Conservation (phyloP, 2,113 vertebrate species). For the Melozone crissalis region DNA sequence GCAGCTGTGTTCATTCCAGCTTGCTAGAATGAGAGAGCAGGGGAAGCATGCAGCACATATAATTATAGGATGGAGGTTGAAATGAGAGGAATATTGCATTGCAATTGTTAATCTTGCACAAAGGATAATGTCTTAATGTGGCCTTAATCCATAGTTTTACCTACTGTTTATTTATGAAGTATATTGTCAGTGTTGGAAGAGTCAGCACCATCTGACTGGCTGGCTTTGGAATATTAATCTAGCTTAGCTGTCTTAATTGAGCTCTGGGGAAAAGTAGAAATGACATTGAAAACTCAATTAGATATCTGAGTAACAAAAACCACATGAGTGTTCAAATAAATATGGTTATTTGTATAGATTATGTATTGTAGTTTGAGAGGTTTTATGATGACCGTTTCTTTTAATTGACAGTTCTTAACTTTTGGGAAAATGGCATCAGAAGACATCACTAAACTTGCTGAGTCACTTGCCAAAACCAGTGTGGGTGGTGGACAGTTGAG, state of each 20-base stretch:
- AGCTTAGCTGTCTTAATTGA: background rate
- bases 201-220: background rate
- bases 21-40: background rate
- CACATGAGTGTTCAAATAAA: background rate
- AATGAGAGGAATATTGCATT: fast-evolving
- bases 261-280: background rate
- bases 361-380: background rate
- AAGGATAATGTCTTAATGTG: background rate
- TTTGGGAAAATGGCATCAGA: slow-evolving; percentile 87
- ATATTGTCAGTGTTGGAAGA: background rate
- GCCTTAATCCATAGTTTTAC: background rate
- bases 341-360: background rate
- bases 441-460: slow-evolving; percentile 85
- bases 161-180: background rate
- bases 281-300: background rate
- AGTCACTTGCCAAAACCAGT: slow-evolving; percentile 90
- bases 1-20: background rate
- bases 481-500: slow-evolving; percentile 90
- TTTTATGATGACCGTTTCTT: background rate
- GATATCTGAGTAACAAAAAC: background rate
- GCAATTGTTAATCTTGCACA: background rate
- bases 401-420: background rate
- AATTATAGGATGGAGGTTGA: background rate
- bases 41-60: background rate
- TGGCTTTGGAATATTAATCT: background rate